These are phyloP conservation scores for Dromiciops gliroides DNA, from an alignment of 2,113 vertebrate species.

Conservation along the genomic window DNA sequence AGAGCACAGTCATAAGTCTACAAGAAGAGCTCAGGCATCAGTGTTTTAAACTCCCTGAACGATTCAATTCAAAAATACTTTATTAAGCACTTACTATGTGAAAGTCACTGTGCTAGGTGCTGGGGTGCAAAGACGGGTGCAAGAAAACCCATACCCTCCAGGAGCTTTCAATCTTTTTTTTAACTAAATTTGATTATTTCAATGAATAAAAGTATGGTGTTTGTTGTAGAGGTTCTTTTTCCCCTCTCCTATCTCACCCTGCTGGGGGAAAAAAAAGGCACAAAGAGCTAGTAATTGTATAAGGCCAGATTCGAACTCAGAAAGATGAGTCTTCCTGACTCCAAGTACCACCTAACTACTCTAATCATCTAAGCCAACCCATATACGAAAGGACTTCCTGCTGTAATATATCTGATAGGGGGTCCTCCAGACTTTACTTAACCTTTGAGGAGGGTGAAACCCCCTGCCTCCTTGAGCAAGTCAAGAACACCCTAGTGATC, in stretches of 20 bases:
- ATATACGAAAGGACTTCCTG: no score
- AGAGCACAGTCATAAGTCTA: slow-evolving; percentile 15
- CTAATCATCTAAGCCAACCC: no score
- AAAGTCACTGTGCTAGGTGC: background rate
- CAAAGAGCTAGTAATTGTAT: background rate
- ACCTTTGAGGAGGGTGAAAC: no score
- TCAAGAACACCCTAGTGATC: no score
- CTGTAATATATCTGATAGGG: no score
- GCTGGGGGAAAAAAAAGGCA: background rate
- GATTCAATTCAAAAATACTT: background rate
- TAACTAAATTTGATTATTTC: background rate
- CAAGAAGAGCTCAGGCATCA: background rate
- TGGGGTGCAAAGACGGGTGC: background rate
- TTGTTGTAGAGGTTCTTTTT: no score
- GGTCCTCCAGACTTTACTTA: no score
- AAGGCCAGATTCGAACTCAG: background rate
- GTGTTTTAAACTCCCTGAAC: background rate
- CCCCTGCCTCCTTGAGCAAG: no score
- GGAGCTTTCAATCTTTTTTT: background rate
- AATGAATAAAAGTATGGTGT: background rate
- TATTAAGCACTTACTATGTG: background rate
- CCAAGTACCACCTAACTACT: background rate
- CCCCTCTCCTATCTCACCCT: background rate
- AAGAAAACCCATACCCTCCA: background rate
- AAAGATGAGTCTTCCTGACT: background rate